A percentile compares a stretch with the other conserved stretches of the same genome.
Evolutionary conservation across 1,140 invertebrate genomes (phyloP).

Genomic region (Drosophila nigrodunni): DNA sequence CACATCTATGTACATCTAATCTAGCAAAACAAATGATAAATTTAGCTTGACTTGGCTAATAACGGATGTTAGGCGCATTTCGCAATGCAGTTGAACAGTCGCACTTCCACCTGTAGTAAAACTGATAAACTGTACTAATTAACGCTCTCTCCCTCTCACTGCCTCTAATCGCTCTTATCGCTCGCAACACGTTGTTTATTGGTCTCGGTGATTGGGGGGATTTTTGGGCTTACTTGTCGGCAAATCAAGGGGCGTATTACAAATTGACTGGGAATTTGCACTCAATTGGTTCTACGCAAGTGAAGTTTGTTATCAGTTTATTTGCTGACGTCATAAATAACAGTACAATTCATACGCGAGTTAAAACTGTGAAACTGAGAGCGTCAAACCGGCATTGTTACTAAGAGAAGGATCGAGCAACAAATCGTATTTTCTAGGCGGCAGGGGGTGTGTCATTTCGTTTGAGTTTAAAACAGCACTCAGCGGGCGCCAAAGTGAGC

Average conservation of each 20-base stretch:
- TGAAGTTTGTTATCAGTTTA: conserved; percentile 44
- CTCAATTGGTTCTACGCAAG: conserved; percentile 18
- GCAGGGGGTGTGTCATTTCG: conserved; percentile 10
- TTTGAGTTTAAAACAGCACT: not conserved
- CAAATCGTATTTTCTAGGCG: conserved; percentile 2
- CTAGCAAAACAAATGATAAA: not conserved
- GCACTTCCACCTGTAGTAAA: conserved; percentile 7
- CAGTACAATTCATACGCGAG: conserved; percentile 49
- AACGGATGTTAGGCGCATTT: not conserved
- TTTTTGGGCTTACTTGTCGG: conserved; percentile 5
- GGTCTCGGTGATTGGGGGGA: conserved; percentile 21
- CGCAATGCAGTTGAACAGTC: conserved; percentile 24
- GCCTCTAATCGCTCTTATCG: conserved; percentile 44
- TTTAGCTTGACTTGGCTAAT: conserved; percentile 12
- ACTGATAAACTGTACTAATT: conserved; percentile 27
- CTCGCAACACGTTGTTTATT: conserved; percentile 59
- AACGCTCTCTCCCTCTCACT: conserved; percentile 37
- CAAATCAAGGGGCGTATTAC: conserved; percentile 37
- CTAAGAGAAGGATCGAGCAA: conserved; percentile 31
- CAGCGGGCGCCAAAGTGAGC: conserved; percentile 21
- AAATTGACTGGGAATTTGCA: conserved; percentile 22
- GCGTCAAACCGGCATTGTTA: conserved; percentile 27
- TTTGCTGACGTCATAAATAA: conserved; percentile 66
- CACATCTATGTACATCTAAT: not conserved
- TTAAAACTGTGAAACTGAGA: conserved; percentile 29